Evolutionary conservation across 2,797 vertebrate genomes (phyloP), one percentile per base, ranked within the genome.

Genomic region (Enteromius viviparus): DNA sequence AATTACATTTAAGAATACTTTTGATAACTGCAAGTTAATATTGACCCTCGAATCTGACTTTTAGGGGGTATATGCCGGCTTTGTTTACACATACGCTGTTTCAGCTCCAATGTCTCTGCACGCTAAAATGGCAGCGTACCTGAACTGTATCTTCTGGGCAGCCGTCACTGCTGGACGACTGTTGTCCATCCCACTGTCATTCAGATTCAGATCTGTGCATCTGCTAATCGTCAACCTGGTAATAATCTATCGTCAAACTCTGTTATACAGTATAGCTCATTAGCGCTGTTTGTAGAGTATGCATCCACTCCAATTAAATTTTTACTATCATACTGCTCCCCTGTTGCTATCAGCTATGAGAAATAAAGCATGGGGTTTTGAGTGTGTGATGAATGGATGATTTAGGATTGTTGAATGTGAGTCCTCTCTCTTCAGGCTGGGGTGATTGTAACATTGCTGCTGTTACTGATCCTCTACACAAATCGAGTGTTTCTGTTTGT

Each of bases 71-170:
- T 99, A 97, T 75, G 97, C 98, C 0, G 97, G 97, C 26, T 99
- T 99, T 65, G 91, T 99, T 37, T 99, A 99, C 90, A 98, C 96
- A 83, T 99, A 98, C 0, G 97, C 96, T 0, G 97, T 98, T 85
- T 91, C 94, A 15, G 87, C 96, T 26, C 97, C 98, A 0, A 94
- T 99, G 79, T 93, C 92, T 0, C 86, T 99, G 6, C 91, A 94
- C 7, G 94, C 97, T 84, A 97, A 97, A 87, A 93, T 92, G n/a
- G 98, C 98, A 0, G 98, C 97, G 0, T 98, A 98, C 92, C 92
- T 99, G 88, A 95, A 96, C 87, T 98, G 97, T 90, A 93, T 99
- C 84, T 99, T 99, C 88, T 99, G 98, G 98, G 98, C 94, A 0
- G 96, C 97, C 40, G 97, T 99, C 90, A 99, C 98, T 0, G 93